Evolutionary conservation across 2,113 vertebrate genomes (phyloP).

Genomic region (Urocynchramus pylzowi): DNA sequence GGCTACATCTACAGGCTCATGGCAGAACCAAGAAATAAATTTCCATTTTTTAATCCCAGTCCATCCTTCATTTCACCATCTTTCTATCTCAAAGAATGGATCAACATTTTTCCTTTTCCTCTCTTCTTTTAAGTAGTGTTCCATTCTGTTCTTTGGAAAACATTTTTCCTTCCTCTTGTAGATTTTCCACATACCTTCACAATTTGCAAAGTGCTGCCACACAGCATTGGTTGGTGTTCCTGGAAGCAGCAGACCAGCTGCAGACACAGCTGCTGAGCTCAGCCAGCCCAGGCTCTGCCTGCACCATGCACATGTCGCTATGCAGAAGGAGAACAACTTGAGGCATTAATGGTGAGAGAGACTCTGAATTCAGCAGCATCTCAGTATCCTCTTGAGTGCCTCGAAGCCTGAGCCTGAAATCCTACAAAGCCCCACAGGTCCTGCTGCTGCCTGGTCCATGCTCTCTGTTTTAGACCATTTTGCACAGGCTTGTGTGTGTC

Average conservation of each 20-base stretch:
- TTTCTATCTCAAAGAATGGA: background rate
- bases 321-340: background rate
- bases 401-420: background rate
- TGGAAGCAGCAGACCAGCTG: background rate
- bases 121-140: background rate
- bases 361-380: background rate
- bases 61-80: background rate
- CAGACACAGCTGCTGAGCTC: background rate
- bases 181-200: background rate
- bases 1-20: background rate
- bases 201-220: background rate
- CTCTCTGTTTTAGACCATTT: background rate
- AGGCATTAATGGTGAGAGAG: background rate
- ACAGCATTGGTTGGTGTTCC: accelerated
- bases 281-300: background rate
- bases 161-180: background rate
- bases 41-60: background rate
- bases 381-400: background rate
- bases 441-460: accelerated
- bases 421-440: background rate
- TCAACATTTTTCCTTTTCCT: background rate
- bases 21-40: background rate
- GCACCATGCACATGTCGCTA: background rate
- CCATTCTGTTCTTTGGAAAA: background rate
- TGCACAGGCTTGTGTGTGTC: accelerated